A percentile compares a stretch with the other conserved stretches of the same genome.
These are phyloP conservation scores for Conops quadrifasciatus DNA, from an alignment of 2,888 invertebrate species.

Conservation along the genomic window DNA sequence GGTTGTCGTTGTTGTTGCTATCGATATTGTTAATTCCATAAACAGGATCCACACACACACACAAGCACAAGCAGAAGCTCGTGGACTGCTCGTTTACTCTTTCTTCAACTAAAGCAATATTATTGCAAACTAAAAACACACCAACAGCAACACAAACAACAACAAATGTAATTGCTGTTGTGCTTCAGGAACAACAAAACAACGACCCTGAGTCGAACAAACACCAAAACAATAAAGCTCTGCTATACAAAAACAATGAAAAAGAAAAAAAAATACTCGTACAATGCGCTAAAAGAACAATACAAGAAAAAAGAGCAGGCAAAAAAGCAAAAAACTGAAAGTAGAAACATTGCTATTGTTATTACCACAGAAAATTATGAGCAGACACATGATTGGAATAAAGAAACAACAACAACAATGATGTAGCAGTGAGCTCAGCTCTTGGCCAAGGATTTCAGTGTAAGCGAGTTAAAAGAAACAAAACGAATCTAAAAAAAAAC, in stretches of 20 bases:
- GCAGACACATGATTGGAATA: background rate
- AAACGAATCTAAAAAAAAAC: constrained; percentile 7
- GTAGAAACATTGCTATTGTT: constrained; percentile 22
- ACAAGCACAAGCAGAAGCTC: too few species aligned
- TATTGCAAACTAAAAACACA: background rate
- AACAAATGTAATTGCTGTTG: constrained; percentile 27
- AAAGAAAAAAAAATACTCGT: background rate
- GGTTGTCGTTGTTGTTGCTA: too few species aligned
- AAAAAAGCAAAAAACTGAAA: constrained; percentile 8
- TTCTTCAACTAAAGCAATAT: constrained; percentile 11
- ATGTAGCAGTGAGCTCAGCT: background rate
- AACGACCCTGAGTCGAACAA: constrained; percentile 14
- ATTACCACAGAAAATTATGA: constrained; percentile 25
- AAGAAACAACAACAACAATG: too few species aligned
- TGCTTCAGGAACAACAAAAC: constrained; percentile 17
- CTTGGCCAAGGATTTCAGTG: constrained; percentile 14
- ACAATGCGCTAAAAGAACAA: constrained; percentile 13
- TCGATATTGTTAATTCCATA: too few species aligned
- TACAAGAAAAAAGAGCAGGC: background rate
- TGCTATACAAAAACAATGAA: background rate
- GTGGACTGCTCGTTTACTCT: too few species aligned
- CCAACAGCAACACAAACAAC: background rate
- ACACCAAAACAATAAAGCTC: background rate
- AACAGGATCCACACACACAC: too few species aligned
- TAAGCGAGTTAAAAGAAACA: background rate